A percentile compares a stretch with the other conserved stretches of the same genome.
Conservation (phyloP, 2,113 vertebrate genomes). For the Nannospalax galili region DNA sequence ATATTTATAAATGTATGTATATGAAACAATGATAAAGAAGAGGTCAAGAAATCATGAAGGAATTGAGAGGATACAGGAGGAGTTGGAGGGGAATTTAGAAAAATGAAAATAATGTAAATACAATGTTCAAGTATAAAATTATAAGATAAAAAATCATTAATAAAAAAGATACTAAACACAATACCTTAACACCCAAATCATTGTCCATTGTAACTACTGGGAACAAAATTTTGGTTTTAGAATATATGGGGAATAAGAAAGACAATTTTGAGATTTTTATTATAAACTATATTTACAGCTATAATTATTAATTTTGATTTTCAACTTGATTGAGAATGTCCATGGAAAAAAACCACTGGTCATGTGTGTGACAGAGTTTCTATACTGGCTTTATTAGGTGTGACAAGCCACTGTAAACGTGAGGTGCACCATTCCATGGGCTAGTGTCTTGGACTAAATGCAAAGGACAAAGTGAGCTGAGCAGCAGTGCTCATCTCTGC, state of each 20-base stretch:
- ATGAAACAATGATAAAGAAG: too few species aligned
- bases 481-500: not conserved
- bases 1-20: too few species aligned
- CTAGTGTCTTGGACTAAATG: not conserved
- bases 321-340: not conserved
- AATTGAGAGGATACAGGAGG: too few species aligned
- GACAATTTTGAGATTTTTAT: not conserved
- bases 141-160: too few species aligned
- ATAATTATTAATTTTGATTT: not conserved
- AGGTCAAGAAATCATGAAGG: too few species aligned
- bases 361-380: not conserved
- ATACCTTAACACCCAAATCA: conserved; percentile 54
- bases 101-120: too few species aligned
- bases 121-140: too few species aligned
- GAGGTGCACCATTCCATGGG: not conserved
- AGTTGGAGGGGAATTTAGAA: too few species aligned
- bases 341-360: not conserved
- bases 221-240: not conserved
- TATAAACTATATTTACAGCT: not conserved
- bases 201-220: not conserved
- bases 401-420: not conserved
- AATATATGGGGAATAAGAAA: not conserved
- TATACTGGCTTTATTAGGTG: not conserved
- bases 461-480: not conserved
- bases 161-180: not conserved